phyloP scores from a whole-genome alignment of 23 tunicate genomes.

The Halocynthia roretzi region DNA sequence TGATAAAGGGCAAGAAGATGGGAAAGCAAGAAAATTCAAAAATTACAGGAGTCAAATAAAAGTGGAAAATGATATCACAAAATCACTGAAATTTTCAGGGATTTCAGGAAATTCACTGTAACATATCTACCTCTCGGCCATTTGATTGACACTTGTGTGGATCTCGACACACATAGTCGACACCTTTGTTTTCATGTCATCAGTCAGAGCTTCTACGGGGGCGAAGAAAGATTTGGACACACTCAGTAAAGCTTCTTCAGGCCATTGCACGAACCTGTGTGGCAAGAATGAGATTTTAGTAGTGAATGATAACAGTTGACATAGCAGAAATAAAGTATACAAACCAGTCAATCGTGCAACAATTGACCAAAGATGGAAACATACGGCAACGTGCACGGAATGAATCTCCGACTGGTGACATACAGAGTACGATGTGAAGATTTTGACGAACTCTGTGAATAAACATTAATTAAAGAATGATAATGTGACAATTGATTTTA shows the following conservation, averaged over 20 bases:
- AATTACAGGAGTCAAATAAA: too few species aligned
- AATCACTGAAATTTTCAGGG: neutral
- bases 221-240: constrained; percentile 76
- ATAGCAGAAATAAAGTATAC: neutral
- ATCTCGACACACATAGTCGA: constrained; percentile 90
- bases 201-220: constrained; percentile 80
- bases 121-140: constrained; percentile 71
- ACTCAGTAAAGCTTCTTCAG: constrained; percentile 87
- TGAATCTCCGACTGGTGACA: constrained; percentile 98
- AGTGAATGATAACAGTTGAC: too few species aligned
- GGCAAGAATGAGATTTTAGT: neutral
- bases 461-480: neutral
- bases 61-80: too few species aligned
- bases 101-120: neutral
- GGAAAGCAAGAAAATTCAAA: too few species aligned
- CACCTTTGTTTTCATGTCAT: constrained; percentile 49
- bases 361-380: constrained; percentile 97
- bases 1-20: neutral
- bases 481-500: neutral
- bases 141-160: constrained; percentile 80
- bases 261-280: constrained; percentile 96
- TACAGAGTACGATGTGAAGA: constrained; percentile 91
- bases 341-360: constrained; percentile 98
- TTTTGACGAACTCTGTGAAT: constrained; percentile 83
- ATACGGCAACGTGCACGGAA: constrained; percentile 92